phyloP scores from a whole-genome alignment of 1,140 invertebrate species.

The Pentalonia nigronervosa region DNA sequence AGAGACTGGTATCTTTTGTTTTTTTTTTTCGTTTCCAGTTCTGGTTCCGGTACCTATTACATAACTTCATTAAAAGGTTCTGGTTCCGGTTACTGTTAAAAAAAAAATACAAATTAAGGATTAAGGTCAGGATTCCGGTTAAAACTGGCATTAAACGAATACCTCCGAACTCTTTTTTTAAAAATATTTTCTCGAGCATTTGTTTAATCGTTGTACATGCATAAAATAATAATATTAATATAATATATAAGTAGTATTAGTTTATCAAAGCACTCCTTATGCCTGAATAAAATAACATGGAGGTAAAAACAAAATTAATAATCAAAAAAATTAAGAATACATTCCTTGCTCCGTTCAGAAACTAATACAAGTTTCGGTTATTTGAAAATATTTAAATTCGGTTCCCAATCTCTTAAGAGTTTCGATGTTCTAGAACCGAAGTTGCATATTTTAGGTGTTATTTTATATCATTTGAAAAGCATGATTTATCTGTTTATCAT shows the following conservation, averaged over 20 bases:
- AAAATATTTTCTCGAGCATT: not conserved
- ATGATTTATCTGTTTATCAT: not conserved
- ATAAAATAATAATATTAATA: not conserved
- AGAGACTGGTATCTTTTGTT: not conserved
- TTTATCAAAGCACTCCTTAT: not conserved
- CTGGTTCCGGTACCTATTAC: not conserved
- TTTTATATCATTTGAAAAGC: not conserved
- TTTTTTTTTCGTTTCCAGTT: not conserved
- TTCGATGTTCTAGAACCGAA: not conserved
- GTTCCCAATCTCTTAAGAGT: no score
- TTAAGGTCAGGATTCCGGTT: not conserved
- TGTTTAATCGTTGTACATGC: not conserved
- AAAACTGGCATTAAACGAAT: not conserved
- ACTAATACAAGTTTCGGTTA: no score
- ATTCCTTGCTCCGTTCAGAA: no score
- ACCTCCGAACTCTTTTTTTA: not conserved
- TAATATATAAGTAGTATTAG: not conserved
- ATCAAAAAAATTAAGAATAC: no score
- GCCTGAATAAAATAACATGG: no score
- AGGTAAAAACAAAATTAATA: no score
- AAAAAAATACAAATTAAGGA: not conserved
- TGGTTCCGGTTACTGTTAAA: not conserved
- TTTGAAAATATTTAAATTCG: no score
- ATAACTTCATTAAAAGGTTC: not conserved
- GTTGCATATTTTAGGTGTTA: no score